Conservation (phyloP, 2,797 vertebrate species). For the Gouania willdenowi region DNA sequence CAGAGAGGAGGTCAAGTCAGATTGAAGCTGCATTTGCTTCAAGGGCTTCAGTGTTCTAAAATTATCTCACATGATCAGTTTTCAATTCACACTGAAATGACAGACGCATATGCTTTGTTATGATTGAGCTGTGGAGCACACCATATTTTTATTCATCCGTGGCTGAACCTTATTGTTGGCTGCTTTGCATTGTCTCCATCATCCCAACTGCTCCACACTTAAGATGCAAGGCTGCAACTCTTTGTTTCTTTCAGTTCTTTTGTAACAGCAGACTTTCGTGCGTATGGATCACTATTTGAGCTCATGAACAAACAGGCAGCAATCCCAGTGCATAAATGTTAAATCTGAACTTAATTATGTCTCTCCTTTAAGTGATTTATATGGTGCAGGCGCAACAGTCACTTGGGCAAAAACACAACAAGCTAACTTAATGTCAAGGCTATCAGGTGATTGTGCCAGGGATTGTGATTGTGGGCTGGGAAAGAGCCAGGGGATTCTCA, state of each 20-base stretch:
- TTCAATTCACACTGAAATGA: constrained; percentile 25
- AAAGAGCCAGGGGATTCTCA: too few relatives aligned
- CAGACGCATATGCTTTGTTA: constrained; percentile 5
- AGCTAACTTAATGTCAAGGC: not conserved
- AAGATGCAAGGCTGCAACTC: constrained; percentile 39
- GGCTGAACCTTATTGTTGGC: constrained; percentile 19
- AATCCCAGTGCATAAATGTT: constrained; percentile 14
- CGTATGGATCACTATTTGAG: not conserved
- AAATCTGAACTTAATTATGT: constrained; percentile 8
- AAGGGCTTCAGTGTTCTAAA: constrained; percentile 12
- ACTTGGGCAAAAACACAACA: constrained; percentile 6
- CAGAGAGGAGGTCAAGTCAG: constrained; percentile 4
- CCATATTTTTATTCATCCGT: constrained; percentile 46
- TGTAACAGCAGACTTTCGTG: constrained; percentile 8
- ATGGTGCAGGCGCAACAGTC: not conserved
- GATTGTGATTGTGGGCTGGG: too few relatives aligned
- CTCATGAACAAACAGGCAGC: constrained; percentile 2
- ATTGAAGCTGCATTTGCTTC: not conserved
- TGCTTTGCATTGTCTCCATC: constrained; percentile 46
- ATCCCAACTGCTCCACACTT: constrained; percentile 41
- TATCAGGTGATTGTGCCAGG: not conserved
- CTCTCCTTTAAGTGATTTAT: constrained; percentile 4
- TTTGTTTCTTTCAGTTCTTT: constrained; percentile 48
- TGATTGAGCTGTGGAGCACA: constrained; percentile 13
- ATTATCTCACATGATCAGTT: constrained; percentile 22